phyloP scores from a whole-genome alignment of 2,888 invertebrate genomes.

The Caenorhabditis japonica region DNA sequence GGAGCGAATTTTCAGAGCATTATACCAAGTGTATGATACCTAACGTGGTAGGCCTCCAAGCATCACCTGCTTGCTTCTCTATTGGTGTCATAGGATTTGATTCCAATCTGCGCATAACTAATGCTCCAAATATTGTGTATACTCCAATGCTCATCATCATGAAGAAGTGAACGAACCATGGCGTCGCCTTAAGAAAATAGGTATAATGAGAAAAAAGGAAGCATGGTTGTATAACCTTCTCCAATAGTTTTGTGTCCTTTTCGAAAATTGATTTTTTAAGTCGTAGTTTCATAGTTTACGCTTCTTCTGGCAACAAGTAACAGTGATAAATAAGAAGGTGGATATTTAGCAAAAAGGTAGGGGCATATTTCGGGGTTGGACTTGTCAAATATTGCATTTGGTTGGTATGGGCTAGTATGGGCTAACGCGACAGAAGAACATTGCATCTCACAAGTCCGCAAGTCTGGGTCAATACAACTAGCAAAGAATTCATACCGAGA shows the following conservation, averaged over 20 bases:
- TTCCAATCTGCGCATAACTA: conserved; percentile 68
- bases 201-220: background rate
- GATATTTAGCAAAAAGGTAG: too few relatives aligned
- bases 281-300: conserved; percentile 25
- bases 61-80: too few relatives aligned
- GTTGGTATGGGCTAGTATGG: too few relatives aligned
- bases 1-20: too few relatives aligned
- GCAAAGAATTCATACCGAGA: too few relatives aligned
- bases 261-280: conserved; percentile 34
- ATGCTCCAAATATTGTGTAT: conserved; percentile 67
- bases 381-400: too few relatives aligned
- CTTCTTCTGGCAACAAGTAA: background rate
- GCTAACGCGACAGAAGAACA: too few relatives aligned
- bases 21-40: too few relatives aligned
- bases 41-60: too few relatives aligned
- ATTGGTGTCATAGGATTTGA: conserved; percentile 37
- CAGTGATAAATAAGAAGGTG: background rate
- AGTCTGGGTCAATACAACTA: too few relatives aligned
- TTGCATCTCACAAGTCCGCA: too few relatives aligned
- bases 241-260: conserved; percentile 10
- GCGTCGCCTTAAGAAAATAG: conserved; percentile 62
- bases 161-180: conserved; percentile 67
- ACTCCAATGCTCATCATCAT: conserved; percentile 68
- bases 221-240: conserved; percentile 30
- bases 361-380: too few relatives aligned